A percentile compares a stretch with the other conserved stretches of the same genome.
phyloP scores from a whole-genome alignment of 2,888 invertebrate species.

The Didymodactylos carnosus region DNA sequence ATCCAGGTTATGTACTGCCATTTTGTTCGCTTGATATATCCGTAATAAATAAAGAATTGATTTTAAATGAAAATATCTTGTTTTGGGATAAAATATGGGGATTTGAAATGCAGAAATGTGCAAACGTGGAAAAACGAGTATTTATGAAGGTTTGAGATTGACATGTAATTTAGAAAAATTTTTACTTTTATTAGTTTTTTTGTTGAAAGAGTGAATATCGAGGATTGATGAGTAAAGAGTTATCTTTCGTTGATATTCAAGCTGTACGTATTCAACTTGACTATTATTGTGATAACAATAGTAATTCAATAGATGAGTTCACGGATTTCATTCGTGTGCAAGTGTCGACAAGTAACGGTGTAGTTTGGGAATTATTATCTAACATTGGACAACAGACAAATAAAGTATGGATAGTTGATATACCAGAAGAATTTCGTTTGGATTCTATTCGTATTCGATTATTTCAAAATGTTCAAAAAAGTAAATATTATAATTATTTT shows the following conservation, averaged over 20 bases:
- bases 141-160: background rate
- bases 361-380: background rate
- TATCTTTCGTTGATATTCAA: background rate
- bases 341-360: background rate
- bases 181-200: background rate
- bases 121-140: background rate
- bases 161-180: too few species aligned
- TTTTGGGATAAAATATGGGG: background rate
- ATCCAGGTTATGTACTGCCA: background rate
- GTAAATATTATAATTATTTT: background rate
- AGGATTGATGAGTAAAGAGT: background rate
- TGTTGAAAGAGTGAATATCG: background rate
- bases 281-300: too few species aligned
- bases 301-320: background rate
- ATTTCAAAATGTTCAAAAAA: background rate
- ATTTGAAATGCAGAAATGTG: background rate
- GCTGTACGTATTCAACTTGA: background rate
- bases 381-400: background rate
- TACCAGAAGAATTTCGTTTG: background rate
- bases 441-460: background rate
- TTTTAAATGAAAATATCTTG: background rate
- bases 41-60: too few species aligned
- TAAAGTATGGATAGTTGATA: background rate
- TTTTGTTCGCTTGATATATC: background rate
- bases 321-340: background rate